A percentile compares a stretch with the other conserved stretches of the same genome.
phyloP scores from a whole-genome alignment of 2,797 vertebrate species.

The Arctocebus calabarensis region DNA sequence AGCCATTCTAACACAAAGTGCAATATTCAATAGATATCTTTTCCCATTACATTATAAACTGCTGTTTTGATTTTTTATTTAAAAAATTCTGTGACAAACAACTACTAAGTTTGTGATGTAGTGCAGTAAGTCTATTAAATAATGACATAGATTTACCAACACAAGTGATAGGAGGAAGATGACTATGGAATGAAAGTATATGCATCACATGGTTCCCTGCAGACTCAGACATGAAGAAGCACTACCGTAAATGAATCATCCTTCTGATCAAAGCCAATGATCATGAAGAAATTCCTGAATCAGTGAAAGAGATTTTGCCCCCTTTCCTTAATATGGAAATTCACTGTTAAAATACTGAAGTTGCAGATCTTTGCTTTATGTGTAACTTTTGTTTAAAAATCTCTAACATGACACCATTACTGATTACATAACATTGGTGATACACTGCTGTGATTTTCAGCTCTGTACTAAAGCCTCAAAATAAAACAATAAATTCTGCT shows the following conservation, averaged over 20 bases:
- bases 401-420: conserved; percentile 30
- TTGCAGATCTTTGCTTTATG: conserved; percentile 36
- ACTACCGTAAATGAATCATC: neutral
- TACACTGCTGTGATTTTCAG: neutral
- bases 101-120: conserved; percentile 37
- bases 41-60: conserved; percentile 1
- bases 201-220: neutral
- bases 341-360: neutral
- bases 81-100: conserved; percentile 35
- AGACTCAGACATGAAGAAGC: neutral
- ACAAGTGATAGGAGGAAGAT: neutral
- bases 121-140: conserved; percentile 29
- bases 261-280: conserved; percentile 16
- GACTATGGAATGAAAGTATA: neutral
- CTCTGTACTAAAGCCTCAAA: neutral
- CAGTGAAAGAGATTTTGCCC: neutral
- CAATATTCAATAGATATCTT: neutral
- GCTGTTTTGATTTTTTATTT: conserved; percentile 41
- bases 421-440: conserved; percentile 44
- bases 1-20: conserved; percentile 39
- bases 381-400: conserved; percentile 54
- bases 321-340: neutral
- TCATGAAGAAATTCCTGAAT: conserved; percentile 39
- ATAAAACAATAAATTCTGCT: neutral
- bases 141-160: neutral